Percentiles rank a stretch among this genome's conserved stretches.
Evolutionary conservation across 2,113 vertebrate genomes (phyloP).

Genomic region (Pholis gunnellus): DNA sequence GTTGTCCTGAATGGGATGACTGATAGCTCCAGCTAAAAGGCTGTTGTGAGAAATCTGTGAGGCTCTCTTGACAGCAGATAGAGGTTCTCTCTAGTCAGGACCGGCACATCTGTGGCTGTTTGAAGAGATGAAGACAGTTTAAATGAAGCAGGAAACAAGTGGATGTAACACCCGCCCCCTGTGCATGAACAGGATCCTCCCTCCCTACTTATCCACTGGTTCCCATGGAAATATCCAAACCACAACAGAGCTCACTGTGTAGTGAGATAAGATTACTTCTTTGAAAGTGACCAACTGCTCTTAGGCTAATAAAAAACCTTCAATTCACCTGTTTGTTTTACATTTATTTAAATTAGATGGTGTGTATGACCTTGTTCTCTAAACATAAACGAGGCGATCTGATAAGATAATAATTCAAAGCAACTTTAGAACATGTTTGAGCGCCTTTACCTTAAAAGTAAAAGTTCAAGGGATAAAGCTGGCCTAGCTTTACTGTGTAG

Average conservation of each 20-base stretch:
- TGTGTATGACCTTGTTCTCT: slow-evolving; percentile 38
- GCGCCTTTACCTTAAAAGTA: not conserved
- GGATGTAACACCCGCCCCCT: slow-evolving; percentile 69
- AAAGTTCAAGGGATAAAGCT: slow-evolving; percentile 2
- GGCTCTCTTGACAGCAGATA: slow-evolving; percentile 43
- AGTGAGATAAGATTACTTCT: slow-evolving; percentile 74
- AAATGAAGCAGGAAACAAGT: slow-evolving; percentile 74
- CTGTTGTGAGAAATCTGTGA: slow-evolving; percentile 15
- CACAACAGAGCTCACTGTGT: slow-evolving; percentile 68
- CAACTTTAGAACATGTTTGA: not conserved
- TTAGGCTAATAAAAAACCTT: slow-evolving; percentile 44
- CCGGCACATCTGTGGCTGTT: slow-evolving; percentile 67
- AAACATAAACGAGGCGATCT: slow-evolving; percentile 32
- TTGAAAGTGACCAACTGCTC: slow-evolving; percentile 38
- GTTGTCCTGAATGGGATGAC: slow-evolving; percentile 10
- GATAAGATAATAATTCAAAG: slow-evolving; percentile 39
- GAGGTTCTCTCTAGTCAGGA: slow-evolving; percentile 53
- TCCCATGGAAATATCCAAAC: slow-evolving; percentile 80
- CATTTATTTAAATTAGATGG: slow-evolving; percentile 34
- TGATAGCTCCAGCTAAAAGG: slow-evolving; percentile 13
- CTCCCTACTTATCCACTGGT: slow-evolving; percentile 61
- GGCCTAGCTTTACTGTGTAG: not conserved
- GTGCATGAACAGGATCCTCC: slow-evolving; percentile 66
- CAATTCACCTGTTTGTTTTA: slow-evolving; percentile 66
- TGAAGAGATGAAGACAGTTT: slow-evolving; percentile 72